These are phyloP conservation scores for Calephelis virginiensis DNA, from an alignment of 1,140 invertebrate genomes.

Conservation along the genomic window DNA sequence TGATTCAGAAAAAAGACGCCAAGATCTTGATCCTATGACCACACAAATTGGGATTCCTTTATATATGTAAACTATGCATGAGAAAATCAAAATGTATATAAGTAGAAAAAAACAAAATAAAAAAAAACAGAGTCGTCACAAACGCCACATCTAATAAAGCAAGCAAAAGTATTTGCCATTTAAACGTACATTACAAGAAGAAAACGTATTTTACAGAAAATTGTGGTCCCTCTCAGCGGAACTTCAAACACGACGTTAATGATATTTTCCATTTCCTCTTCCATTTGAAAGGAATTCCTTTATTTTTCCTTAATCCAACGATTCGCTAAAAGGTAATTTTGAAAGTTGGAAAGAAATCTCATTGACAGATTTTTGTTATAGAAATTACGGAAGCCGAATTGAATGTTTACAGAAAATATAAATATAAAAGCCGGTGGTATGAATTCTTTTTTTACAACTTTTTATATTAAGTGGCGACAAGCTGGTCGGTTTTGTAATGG, in stretches of 20 bases:
- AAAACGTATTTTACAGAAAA: slow-evolving; percentile 1
- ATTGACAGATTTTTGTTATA: slow-evolving; percentile 14
- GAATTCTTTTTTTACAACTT: no score
- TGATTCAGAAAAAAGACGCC: no score
- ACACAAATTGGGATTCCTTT: no score
- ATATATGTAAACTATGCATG: no score
- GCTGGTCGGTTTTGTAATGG: no score
- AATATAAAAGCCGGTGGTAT: no score
- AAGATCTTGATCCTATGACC: no score
- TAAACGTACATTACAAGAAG: slow-evolving; percentile 3
- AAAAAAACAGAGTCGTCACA: background rate
- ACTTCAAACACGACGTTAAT: slow-evolving; percentile 17
- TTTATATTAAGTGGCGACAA: no score
- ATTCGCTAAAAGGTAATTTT: slow-evolving; percentile 17
- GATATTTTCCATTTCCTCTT: slow-evolving; percentile 15
- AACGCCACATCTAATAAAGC: slow-evolving; percentile 1
- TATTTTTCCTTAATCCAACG: slow-evolving; percentile 17
- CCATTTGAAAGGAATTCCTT: slow-evolving; percentile 18
- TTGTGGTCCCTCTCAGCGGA: slow-evolving; percentile 3
- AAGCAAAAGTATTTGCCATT: slow-evolving; percentile 11
- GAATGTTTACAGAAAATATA: background rate
- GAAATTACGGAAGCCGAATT: slow-evolving; percentile 2
- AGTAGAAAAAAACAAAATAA: no score
- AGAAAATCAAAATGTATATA: no score
- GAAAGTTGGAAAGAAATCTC: slow-evolving; percentile 17